Evolutionary conservation across 2,113 vertebrate genomes (phyloP), one percentile per base, ranked within the genome.

Genomic region (Columbina picui): DNA sequence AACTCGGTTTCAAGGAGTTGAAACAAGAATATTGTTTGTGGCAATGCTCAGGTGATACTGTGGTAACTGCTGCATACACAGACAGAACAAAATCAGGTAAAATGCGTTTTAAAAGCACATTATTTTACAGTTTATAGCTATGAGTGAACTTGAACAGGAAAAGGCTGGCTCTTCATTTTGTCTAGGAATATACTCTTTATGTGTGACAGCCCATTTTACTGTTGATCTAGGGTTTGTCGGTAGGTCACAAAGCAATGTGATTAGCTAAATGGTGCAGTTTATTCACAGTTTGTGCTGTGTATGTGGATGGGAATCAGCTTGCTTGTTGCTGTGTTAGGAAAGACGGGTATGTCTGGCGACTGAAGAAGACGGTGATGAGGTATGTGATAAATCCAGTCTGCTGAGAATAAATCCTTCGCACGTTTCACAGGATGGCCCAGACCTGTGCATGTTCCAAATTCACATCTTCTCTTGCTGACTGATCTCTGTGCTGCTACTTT

Each of bases 21-120:
- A 50, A 92, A 41, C 38, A 34, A 20, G 36, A 34, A 19, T 12
- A 8, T 20, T 79, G 39, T 70, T 93, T 73, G 64, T 67, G 61
- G 29, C 67, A 63, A 19, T 57, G 70, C 45, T 77, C 18, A 18
- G 61, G 60, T 38, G 16, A 52, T 41, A 1, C 10, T 13, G 22
- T 3, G 3, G 2, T 73, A 67, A 32, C 27, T 26, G 15, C 34
- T 67, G 3, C 45, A n/a, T 14, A 0, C 25, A 29, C 0, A 4
- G 17, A 4, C 52, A 47, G 50, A 67, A 70, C 26, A 80, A 21
- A 34, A 47, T 14, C 3, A 2, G 25, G 39, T 68, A 69, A 83
- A 89, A 45, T 41, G 23, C 17, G 3, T 36, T 57, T 61, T 39
- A 76, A 83, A 95, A 30, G 27, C 14, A 2, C 56, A 79, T 7